Conservation (phyloP, 2,113 vertebrate species). For the Eulemur macaco region DNA sequence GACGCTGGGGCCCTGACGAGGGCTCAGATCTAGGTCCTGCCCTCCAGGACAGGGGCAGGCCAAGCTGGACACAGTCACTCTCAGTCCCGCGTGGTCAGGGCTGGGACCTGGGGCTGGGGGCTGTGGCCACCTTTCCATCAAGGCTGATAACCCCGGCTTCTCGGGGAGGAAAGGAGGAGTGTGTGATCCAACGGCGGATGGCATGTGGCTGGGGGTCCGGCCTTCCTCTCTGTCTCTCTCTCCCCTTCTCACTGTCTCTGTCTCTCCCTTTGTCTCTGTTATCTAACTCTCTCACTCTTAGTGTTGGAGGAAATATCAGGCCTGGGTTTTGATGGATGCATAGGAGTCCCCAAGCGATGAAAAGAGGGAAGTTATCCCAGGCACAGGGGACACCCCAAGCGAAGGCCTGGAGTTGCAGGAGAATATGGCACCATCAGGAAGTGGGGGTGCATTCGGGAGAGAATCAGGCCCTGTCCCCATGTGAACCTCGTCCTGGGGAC, state of each 20-base stretch:
- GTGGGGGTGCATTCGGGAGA: neutral
- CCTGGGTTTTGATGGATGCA: neutral
- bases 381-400: neutral
- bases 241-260: neutral
- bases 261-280: neutral
- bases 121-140: neutral
- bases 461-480: neutral
- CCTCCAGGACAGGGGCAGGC: neutral
- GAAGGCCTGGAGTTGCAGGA: neutral
- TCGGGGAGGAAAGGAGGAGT: neutral
- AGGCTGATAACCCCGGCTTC: neutral
- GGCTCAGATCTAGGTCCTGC: neutral
- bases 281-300: no score
- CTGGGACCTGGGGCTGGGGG: neutral
- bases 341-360: neutral
- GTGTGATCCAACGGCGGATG: neutral
- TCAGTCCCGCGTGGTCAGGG: neutral
- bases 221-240: neutral
- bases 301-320: neutral
- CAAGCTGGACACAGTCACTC: neutral
- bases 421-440: neutral
- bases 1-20: neutral
- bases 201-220: rapidly evolving
- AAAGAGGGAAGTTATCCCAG: neutral
- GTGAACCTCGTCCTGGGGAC: no score